Conservation (phyloP, 2,888 invertebrate genomes). For the Parascotia fuliginaria region DNA sequence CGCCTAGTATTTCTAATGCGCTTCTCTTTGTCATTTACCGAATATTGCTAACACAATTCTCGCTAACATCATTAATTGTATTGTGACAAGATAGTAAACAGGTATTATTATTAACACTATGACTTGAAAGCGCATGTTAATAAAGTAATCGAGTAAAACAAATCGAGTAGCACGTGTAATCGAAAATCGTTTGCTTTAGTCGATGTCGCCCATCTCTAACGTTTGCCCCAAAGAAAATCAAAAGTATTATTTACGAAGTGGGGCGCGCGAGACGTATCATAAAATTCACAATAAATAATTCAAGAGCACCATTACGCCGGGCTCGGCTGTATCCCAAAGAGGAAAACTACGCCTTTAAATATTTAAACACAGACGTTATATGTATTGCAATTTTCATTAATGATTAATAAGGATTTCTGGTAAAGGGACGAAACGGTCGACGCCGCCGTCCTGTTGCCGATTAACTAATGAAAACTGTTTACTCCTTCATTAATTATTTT, state of each 20-base stretch:
- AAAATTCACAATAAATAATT: constrained; percentile 81
- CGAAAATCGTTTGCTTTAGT: constrained; percentile 10
- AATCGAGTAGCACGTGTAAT: background rate
- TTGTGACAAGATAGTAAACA: background rate
- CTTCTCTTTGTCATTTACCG: constrained; percentile 8
- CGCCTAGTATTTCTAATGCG: background rate
- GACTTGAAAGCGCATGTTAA: too few species aligned
- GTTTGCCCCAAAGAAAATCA: constrained; percentile 58
- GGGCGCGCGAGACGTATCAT: constrained; percentile 72
- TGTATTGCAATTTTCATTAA: constrained; percentile 85
- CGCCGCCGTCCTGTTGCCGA: constrained; percentile 25
- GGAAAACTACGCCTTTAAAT: constrained; percentile 78
- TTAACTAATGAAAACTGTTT: constrained; percentile 41
- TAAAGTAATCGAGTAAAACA: background rate
- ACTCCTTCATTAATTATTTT: constrained; percentile 21
- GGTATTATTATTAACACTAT: background rate
- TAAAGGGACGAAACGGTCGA: constrained; percentile 55
- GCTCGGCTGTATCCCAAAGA: constrained; percentile 56
- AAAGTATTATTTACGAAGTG: constrained; percentile 71
- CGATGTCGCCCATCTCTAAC: constrained; percentile 30
- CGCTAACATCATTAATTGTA: background rate
- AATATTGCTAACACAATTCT: background rate
- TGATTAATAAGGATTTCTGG: constrained; percentile 73
- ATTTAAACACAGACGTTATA: constrained; percentile 80
- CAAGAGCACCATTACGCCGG: constrained; percentile 73